Evolutionary conservation across 2,888 invertebrate genomes (phyloP).

Genomic region (Euclidia mi): DNA sequence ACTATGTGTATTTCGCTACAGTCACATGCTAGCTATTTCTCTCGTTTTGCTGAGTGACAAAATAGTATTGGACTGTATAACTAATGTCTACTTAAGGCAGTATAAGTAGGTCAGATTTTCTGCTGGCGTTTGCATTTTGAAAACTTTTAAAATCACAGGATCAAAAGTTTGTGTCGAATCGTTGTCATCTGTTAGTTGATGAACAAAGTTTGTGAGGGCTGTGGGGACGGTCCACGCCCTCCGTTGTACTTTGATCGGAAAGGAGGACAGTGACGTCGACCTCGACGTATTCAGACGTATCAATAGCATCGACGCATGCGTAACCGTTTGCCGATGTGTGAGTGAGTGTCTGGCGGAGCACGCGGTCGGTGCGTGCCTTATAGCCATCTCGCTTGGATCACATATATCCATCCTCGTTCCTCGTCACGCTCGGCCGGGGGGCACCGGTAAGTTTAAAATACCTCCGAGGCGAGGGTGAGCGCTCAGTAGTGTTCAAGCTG

Average conservation of each 20-base stretch:
- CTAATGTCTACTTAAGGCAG: not conserved
- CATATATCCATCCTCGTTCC: conserved; percentile 70
- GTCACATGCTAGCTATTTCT: not conserved
- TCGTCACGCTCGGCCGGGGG: conserved; percentile 70
- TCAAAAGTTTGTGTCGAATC: conserved; percentile 18
- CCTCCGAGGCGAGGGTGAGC: conserved; percentile 72
- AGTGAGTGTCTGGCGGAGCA: conserved; percentile 78
- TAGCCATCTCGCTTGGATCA: conserved; percentile 69
- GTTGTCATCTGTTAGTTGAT: conserved; percentile 33
- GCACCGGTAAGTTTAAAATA: conserved; percentile 86
- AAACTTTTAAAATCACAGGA: not conserved
- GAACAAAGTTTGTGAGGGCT: conserved; percentile 26
- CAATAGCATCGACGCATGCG: conserved; percentile 82
- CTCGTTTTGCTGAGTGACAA: not conserved
- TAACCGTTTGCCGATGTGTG: conserved; percentile 76
- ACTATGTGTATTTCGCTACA: not conserved
- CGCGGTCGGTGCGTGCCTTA: conserved; percentile 82
- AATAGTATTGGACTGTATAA: not conserved
- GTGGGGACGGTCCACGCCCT: conserved; percentile 52
- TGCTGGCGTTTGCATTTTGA: not conserved
- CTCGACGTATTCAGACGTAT: conserved; percentile 76
- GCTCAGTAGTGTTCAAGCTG: conserved; percentile 84
- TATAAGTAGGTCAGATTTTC: conserved; percentile 1
- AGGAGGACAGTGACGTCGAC: conserved; percentile 81
- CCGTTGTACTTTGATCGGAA: conserved; percentile 73